These are phyloP conservation scores for Enteromius argenteus DNA, from an alignment of 2,797 vertebrate species.

Conservation along the genomic window DNA sequence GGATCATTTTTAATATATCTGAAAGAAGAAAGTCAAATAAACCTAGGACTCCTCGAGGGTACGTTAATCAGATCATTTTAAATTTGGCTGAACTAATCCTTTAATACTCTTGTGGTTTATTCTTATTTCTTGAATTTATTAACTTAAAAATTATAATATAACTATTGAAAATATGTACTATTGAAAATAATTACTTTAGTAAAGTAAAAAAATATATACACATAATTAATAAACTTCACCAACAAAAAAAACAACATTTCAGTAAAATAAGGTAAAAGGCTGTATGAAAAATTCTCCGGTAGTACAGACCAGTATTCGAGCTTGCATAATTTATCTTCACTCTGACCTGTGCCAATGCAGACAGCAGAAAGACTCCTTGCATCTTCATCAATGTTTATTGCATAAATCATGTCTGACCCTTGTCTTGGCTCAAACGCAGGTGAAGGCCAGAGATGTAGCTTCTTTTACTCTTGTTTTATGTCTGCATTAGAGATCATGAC, in stretches of 20 bases:
- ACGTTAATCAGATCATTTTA: no score
- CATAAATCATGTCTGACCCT: slow-evolving; percentile 53
- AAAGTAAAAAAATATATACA: neutral
- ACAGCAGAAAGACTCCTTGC: slow-evolving; percentile 32
- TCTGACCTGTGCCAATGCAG: neutral
- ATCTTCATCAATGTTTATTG: slow-evolving; percentile 29
- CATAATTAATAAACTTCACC: neutral
- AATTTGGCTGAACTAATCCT: no score
- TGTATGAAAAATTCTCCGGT: no score
- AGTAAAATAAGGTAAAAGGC: neutral
- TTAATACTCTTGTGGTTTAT: neutral
- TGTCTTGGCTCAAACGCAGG: slow-evolving; percentile 31
- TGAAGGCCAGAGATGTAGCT: slow-evolving; percentile 50
- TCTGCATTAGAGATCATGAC: slow-evolving; percentile 44
- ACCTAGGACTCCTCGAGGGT: no score
- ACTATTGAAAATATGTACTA: neutral
- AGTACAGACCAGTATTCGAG: neutral
- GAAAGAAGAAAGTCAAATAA: no score
- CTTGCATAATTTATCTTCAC: neutral
- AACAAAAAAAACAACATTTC: no score
- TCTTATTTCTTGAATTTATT: neutral
- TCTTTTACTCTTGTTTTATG: slow-evolving; percentile 23
- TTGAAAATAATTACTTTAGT: neutral
- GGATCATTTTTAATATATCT: no score
- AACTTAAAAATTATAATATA: neutral